phyloP scores from a whole-genome alignment of 1,140 invertebrate species.

The Trachelipus rathkii region DNA sequence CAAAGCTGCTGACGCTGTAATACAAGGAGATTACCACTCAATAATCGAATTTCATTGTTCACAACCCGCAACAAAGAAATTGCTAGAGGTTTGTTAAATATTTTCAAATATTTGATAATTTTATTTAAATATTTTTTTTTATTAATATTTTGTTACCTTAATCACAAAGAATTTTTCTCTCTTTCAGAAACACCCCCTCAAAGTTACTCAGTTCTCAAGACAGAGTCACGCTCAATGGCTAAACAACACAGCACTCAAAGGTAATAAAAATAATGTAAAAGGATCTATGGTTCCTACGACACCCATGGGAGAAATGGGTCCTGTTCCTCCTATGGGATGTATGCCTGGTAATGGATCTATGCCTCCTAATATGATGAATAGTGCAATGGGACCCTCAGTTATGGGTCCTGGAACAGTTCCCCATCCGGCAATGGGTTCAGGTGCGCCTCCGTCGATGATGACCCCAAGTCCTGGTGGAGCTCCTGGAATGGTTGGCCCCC shows the following conservation, averaged over 20 bases:
- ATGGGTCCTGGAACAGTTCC: conserved; percentile 43
- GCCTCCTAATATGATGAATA: conserved; percentile 9
- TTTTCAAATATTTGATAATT: neutral
- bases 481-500: conserved; percentile 39
- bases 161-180: conserved; percentile 41
- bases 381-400: conserved; percentile 39
- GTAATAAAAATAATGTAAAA: conserved; percentile 31
- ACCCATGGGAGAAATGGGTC: conserved; percentile 36
- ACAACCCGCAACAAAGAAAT: conserved; percentile 86
- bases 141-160: conserved; percentile 1
- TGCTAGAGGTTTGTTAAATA: conserved; percentile 13
- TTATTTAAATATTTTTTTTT: neutral
- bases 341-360: conserved; percentile 3
- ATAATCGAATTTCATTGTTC: conserved; percentile 94
- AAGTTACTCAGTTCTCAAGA: conserved; percentile 77
- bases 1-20: conserved; percentile 85
- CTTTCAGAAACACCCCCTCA: conserved; percentile 77
- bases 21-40: conserved; percentile 79
- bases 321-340: conserved; percentile 18
- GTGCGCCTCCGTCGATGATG: conserved; percentile 44
- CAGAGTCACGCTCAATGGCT: conserved; percentile 53
- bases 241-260: conserved; percentile 47
- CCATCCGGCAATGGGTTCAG: conserved; percentile 25
- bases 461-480: conserved; percentile 36
- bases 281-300: conserved; percentile 30